Evolutionary conservation across 2,797 vertebrate genomes (phyloP).

Genomic region (Sebastes aleutianus): DNA sequence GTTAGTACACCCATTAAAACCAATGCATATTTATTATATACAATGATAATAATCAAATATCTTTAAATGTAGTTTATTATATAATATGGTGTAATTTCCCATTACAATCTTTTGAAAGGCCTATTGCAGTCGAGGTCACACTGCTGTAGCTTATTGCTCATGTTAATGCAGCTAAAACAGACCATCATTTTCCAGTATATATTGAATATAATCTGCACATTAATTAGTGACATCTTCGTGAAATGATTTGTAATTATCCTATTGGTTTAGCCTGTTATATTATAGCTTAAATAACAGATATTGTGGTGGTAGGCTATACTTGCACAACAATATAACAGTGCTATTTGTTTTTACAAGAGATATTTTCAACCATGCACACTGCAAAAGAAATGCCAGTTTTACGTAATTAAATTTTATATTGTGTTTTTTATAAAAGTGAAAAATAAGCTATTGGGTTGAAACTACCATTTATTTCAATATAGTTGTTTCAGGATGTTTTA

Average conservation of each 20-base stretch:
- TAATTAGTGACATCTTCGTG: background rate
- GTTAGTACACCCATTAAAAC: background rate
- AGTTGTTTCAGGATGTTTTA: background rate
- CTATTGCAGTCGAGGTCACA: constrained; percentile 8
- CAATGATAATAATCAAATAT: background rate
- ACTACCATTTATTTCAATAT: background rate
- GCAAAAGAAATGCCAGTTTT: background rate
- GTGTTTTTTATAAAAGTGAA: background rate
- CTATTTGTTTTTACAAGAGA: background rate
- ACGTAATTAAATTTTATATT: background rate
- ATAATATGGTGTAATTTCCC: background rate
- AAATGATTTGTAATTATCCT: background rate
- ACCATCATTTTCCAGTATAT: background rate
- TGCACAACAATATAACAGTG: background rate
- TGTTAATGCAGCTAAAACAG: constrained; percentile 1
- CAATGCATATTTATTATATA: background rate
- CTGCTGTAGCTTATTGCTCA: background rate
- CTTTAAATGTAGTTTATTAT: background rate
- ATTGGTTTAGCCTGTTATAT: background rate
- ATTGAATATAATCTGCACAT: background rate
- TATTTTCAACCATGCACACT: background rate
- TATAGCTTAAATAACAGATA: background rate
- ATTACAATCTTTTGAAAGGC: constrained; percentile 1
- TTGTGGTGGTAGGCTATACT: background rate
- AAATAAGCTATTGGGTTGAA: background rate